Evolutionary conservation across 2,113 vertebrate genomes (phyloP).

Genomic region (Hoplias malabaricus): DNA sequence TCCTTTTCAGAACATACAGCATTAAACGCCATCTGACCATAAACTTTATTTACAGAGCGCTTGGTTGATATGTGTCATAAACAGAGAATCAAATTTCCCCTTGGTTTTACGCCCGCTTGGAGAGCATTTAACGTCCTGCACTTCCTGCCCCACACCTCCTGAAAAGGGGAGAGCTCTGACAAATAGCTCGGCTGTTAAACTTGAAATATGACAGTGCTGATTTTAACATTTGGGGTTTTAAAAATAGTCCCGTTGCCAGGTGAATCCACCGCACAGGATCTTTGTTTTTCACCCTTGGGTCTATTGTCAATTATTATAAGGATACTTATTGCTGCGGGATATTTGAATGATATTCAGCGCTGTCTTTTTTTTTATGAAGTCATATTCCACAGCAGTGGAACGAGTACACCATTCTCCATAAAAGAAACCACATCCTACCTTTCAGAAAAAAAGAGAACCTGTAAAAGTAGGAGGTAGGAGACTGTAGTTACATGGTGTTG

Average conservation of each 20-base stretch:
- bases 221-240: conserved; percentile 37
- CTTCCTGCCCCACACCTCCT: conserved; percentile 13
- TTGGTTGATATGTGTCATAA: conserved; percentile 54
- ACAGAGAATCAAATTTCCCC: conserved; percentile 54
- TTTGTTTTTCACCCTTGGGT: neutral
- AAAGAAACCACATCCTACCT: neutral
- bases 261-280: conserved; percentile 26
- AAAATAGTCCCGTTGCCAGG: conserved; percentile 34
- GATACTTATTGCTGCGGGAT: neutral
- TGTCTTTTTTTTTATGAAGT: neutral
- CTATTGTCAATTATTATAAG: conserved; percentile 15
- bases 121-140: conserved; percentile 44
- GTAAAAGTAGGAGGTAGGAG: neutral
- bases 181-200: conserved; percentile 46
- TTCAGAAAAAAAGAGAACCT: neutral
- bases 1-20: conserved; percentile 41
- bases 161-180: conserved; percentile 37
- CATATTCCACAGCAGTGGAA: conserved; percentile 4
- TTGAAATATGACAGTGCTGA: conserved; percentile 48
- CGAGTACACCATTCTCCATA: neutral
- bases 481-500: neutral
- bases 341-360: conserved; percentile 9
- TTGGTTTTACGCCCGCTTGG: conserved; percentile 52
- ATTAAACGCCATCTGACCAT: conserved; percentile 44
- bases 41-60: conserved; percentile 59